Conservation (phyloP, 2,888 invertebrate genomes). For the Listrodromus nycthemerus region DNA sequence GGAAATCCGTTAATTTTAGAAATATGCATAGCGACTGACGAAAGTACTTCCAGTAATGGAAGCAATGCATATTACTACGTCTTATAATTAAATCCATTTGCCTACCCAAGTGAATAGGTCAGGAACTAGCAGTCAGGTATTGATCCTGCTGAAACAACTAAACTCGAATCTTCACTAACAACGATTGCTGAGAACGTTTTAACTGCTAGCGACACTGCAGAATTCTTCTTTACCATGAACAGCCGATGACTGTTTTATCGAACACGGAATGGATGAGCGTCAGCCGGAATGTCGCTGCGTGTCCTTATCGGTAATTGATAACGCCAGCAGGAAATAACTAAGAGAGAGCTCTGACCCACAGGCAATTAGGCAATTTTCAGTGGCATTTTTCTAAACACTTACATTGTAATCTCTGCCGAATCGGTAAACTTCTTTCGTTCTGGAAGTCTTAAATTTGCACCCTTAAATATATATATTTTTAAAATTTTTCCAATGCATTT, state of each 20-base stretch:
- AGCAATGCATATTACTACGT: neutral
- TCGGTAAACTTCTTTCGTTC: neutral
- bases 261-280: neutral
- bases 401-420: neutral
- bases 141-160: neutral
- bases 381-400: neutral
- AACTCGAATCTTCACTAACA: constrained; percentile 1
- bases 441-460: neutral
- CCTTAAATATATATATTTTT: neutral
- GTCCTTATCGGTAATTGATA: constrained; percentile 10
- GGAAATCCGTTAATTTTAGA: neutral
- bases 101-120: neutral
- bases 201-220: neutral
- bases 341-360: neutral
- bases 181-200: constrained; percentile 18
- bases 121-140: neutral
- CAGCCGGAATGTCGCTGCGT: neutral
- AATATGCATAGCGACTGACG: neutral
- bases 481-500: neutral
- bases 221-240: constrained; percentile 34
- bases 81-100: neutral
- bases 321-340: neutral
- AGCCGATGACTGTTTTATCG: constrained; percentile 32
- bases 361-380: neutral
- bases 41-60: neutral